Evolutionary conservation across 2,888 invertebrate genomes (phyloP), one percentile per base, ranked within the genome.

Genomic region (Caenorhabditis parvicauda): DNA sequence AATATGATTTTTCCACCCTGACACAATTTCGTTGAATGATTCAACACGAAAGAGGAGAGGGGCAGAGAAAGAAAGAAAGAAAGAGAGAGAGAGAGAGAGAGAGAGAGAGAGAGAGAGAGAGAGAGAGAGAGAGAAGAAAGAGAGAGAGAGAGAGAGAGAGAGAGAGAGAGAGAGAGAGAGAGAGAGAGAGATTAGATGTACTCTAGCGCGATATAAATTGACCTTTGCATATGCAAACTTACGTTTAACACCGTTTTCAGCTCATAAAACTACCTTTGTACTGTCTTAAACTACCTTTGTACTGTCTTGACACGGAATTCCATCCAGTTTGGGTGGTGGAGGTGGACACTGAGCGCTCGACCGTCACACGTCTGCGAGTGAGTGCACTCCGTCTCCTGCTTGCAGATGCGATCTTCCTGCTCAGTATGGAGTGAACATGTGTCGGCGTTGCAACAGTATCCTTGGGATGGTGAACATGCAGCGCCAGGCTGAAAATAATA

Each of bases 221-320:
- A n/a, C n/a, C n/a, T n/a, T n/a, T n/a, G n/a, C n/a, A 25, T 22
- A 27, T 22, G 9, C 14, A 17, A 45, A n/a, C n/a, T n/a, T n/a
- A n/a, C n/a, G n/a, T n/a, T n/a, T n/a, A n/a, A n/a, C n/a, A n/a
- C n/a, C n/a, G n/a, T n/a, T n/a, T n/a, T n/a, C n/a, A n/a, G n/a
- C n/a, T n/a, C n/a, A n/a, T n/a, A n/a, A n/a, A n/a, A n/a, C 2
- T 12, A 42, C 17, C 7, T 47, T 14, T 47, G 17, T 7, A 9
- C 7, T 27, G 24, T 46, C 2, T 14, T 19, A 35, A 35, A 2
- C n/a, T 89, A 91, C 93, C 83, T 88, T 87, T 79, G 95, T 92
- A 83, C 91, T 91, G 81, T 93, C 91, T 82, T 95, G 95, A 82
- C 96, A 98, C 78, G 90, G 87, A n/a, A 93, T 92, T 81, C 90